Conservation (phyloP, 2,113 vertebrate species). For the Pholis gunnellus region DNA sequence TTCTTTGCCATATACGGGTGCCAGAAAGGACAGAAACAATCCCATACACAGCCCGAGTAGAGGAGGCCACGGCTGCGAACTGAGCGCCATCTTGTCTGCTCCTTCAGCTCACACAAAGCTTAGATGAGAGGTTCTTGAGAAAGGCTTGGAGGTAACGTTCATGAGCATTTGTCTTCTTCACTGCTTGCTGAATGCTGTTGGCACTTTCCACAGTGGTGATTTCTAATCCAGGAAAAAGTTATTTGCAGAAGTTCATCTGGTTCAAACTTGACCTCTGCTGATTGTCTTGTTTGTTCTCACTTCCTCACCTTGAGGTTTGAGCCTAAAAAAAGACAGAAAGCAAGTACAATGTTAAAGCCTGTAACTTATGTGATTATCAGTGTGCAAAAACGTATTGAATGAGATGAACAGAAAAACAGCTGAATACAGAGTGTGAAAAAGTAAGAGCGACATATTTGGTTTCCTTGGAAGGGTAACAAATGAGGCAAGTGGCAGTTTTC, state of each 20-base stretch:
- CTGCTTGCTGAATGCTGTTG: conserved; percentile 1
- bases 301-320: conserved; percentile 36
- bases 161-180: conserved; percentile 60
- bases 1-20: conserved; percentile 81
- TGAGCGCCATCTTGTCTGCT: conserved; percentile 83
- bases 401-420: background rate
- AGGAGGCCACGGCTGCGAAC: conserved; percentile 67
- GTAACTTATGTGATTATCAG: background rate
- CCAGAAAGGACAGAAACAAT: conserved; percentile 79
- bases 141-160: conserved; percentile 42
- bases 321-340: conserved; percentile 82
- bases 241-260: conserved; percentile 41
- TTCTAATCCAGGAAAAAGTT: conserved; percentile 28
- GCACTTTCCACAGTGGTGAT: conserved; percentile 14
- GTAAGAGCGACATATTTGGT: background rate
- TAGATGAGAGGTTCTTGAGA: conserved; percentile 57
- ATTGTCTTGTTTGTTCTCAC: conserved; percentile 19
- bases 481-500: conserved; percentile 13
- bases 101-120: conserved; percentile 54
- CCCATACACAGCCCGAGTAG: conserved; percentile 79
- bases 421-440: background rate
- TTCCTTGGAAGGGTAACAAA: conserved; percentile 16
- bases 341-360: conserved; percentile 30
- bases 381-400: conserved; percentile 5
- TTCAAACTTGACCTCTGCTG: conserved; percentile 53